Evolutionary conservation across 1,140 invertebrate genomes (phyloP).

Genomic region (Papilio polytes): DNA sequence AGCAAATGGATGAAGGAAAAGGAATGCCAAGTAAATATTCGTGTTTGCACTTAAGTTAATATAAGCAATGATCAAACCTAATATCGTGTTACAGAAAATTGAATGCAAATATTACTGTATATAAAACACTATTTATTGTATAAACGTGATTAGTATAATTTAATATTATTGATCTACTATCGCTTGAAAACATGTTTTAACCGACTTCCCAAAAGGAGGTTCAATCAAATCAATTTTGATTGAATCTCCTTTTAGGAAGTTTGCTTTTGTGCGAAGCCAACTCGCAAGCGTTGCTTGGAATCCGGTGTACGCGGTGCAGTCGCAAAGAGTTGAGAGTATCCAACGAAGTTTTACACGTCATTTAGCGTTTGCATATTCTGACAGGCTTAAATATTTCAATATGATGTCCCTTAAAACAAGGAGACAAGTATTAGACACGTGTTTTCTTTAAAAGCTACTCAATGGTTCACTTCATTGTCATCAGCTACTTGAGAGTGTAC

Average conservation of each 20-base stretch:
- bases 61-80: conserved; percentile 9
- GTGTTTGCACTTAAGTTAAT: conserved; percentile 14
- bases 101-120: neutral
- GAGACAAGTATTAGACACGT: neutral
- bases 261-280: conserved; percentile 41
- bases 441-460: neutral
- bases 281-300: conserved; percentile 44
- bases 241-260: too few species aligned
- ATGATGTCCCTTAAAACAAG: neutral
- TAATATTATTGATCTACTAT: too few species aligned
- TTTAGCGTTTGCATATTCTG: neutral
- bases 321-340: conserved; percentile 43
- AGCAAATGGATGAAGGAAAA: conserved; percentile 30
- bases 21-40: conserved; percentile 11
- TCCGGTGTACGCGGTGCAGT: conserved; percentile 40
- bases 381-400: neutral
- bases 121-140: neutral
- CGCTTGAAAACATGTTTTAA: too few species aligned
- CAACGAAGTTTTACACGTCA: conserved; percentile 43
- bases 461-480: neutral
- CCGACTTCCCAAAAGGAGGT: too few species aligned
- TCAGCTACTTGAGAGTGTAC: neutral
- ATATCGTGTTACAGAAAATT: neutral
- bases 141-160: neutral
- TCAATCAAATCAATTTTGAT: too few species aligned